Percentiles rank a stretch among this genome's conserved stretches.
phyloP scores from a whole-genome alignment of 1,140 invertebrate species.

The Drosophila erecta region DNA sequence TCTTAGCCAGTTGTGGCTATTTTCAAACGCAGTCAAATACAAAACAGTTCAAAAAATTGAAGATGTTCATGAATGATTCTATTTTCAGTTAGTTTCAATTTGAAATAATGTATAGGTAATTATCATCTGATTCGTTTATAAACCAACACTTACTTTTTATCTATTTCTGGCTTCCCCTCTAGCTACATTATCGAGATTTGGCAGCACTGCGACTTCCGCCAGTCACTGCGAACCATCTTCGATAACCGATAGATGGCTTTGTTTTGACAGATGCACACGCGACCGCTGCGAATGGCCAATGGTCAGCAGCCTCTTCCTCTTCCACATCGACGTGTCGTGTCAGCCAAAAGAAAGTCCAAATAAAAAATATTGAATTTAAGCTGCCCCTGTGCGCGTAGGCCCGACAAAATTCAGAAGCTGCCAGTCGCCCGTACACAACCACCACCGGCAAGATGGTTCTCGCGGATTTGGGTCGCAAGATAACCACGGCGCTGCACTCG shows the following conservation, averaged over 20 bases:
- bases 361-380: slow-evolving; percentile 60
- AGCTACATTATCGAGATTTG: background rate
- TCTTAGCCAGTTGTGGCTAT: background rate
- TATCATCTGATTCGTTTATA: too few relatives aligned
- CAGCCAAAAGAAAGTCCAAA: slow-evolving; percentile 44
- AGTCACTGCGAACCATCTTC: slow-evolving; percentile 9
- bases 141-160: too few relatives aligned
- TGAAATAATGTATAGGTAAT: too few relatives aligned
- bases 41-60: too few relatives aligned
- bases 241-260: slow-evolving; percentile 28
- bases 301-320: slow-evolving; percentile 49
- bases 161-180: background rate
- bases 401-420: slow-evolving; percentile 54
- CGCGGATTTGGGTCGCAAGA: slow-evolving; percentile 99
- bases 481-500: slow-evolving; percentile 98
- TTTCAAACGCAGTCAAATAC: background rate
- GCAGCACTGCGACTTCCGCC: background rate
- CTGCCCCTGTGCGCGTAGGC: slow-evolving; percentile 28
- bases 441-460: slow-evolving; percentile 94
- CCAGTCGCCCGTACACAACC: slow-evolving; percentile 24
- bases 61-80: too few relatives aligned
- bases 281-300: slow-evolving; percentile 35
- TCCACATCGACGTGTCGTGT: slow-evolving; percentile 76
- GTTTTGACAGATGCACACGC: slow-evolving; percentile 46
- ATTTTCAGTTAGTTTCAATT: too few relatives aligned